These are phyloP conservation scores for Notolepis coatsorum DNA, from an alignment of 2,797 vertebrate species.

Conservation along the genomic window DNA sequence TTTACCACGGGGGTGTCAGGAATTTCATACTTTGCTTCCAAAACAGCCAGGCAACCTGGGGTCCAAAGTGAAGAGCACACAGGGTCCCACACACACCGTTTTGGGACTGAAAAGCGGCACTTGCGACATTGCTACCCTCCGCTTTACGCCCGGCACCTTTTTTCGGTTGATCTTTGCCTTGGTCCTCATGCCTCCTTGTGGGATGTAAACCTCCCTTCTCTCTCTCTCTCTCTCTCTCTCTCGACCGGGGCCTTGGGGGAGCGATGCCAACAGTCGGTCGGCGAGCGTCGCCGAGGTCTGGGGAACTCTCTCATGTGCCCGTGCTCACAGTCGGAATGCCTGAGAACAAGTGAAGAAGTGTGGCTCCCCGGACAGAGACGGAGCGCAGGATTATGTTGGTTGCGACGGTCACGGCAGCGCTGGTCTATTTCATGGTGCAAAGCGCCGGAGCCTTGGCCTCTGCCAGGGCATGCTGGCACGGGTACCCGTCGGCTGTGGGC, in stretches of 20 bases:
- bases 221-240: constrained; percentile 3
- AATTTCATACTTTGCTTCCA: constrained; percentile 95
- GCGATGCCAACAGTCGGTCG: constrained; percentile 61
- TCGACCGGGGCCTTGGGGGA: constrained; percentile 36
- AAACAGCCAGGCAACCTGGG: constrained; percentile 76
- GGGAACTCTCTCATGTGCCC: constrained; percentile 57
- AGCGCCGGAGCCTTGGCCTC: constrained; percentile 55
- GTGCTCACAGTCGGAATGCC: constrained; percentile 66
- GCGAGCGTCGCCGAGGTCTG: constrained; percentile 50
- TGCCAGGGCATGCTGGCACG: constrained; percentile 77
- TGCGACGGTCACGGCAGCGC: constrained; percentile 64
- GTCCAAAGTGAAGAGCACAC: constrained; percentile 52
- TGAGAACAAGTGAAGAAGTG: constrained; percentile 62
- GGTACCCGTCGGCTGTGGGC: constrained; percentile 54
- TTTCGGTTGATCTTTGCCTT: constrained; percentile 16
- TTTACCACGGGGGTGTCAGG: constrained; percentile 89
- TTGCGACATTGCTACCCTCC: not conserved
- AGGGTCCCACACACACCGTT: not conserved
- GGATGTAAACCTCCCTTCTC: constrained; percentile 40
- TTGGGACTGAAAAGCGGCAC: not conserved
- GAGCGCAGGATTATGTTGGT: constrained; percentile 83
- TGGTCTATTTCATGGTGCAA: constrained; percentile 74
- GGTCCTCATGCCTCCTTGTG: constrained; percentile 7
- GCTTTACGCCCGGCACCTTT: not conserved
- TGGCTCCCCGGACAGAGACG: constrained; percentile 45